These are phyloP conservation scores for Philotrypesis tridentata DNA, from an alignment of 1,140 invertebrate genomes.

Conservation along the genomic window DNA sequence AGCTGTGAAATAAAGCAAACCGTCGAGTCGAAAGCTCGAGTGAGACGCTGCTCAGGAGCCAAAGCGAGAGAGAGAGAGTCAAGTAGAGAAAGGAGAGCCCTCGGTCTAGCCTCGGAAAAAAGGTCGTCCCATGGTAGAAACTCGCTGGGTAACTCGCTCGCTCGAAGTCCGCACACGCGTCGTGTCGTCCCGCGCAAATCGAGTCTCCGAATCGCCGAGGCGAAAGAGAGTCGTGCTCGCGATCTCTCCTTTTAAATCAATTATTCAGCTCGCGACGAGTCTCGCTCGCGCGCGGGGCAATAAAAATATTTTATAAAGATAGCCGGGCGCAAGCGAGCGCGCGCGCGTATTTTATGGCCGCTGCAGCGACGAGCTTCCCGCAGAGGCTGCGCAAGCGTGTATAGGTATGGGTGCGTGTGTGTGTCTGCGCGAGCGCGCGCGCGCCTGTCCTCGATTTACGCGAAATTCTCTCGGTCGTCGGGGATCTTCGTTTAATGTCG, in stretches of 20 bases:
- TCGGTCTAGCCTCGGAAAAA: background rate
- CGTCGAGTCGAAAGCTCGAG: background rate
- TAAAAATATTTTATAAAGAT: slow-evolving; percentile 69
- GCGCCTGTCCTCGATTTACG: slow-evolving; percentile 28
- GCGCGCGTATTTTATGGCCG: slow-evolving; percentile 56
- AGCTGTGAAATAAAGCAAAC: background rate
- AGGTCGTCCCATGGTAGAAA: background rate
- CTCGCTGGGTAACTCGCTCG: background rate
- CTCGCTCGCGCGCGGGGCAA: slow-evolving; percentile 48
- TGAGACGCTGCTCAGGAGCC: too few relatives aligned
- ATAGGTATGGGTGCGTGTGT: background rate
- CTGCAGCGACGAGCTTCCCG: slow-evolving; percentile 32
- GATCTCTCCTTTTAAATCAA: slow-evolving; percentile 55
- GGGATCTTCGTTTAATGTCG: background rate
- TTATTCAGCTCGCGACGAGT: slow-evolving; percentile 49
- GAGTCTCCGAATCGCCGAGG: slow-evolving; percentile 30
- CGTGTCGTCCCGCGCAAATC: slow-evolving; percentile 42
- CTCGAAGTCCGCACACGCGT: slow-evolving; percentile 2
- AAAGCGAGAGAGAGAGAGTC: background rate
- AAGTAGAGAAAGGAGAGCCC: background rate
- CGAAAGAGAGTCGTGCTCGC: slow-evolving; percentile 19
- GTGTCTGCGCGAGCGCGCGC: background rate
- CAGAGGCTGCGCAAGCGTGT: background rate
- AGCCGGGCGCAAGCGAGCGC: slow-evolving; percentile 42
- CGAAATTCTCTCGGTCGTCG: background rate